A percentile compares a stretch with the other conserved stretches of the same genome.
Conservation (phyloP, 2,888 invertebrate genomes). For the Hyles lineata region DNA sequence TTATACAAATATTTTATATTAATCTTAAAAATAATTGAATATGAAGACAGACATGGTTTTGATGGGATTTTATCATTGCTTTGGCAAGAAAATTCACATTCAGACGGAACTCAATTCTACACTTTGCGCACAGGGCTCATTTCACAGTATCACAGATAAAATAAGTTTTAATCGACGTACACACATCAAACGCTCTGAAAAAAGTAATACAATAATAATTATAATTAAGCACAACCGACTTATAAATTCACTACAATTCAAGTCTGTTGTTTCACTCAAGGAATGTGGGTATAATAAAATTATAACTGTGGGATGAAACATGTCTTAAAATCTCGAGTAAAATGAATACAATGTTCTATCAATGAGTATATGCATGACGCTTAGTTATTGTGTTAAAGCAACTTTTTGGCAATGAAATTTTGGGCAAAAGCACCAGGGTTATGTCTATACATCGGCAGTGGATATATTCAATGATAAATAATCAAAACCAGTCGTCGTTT, state of each 20-base stretch:
- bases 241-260: not conserved
- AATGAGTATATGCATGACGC: not conserved
- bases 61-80: not conserved
- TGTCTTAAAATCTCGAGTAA: not conserved
- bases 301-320: not conserved
- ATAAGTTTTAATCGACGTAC: not conserved
- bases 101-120: not conserved
- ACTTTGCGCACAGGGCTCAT: not conserved
- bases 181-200: not conserved
- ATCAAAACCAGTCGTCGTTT: slow-evolving; percentile 38
- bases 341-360: too few relatives aligned
- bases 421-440: not conserved
- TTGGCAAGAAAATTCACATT: slow-evolving; percentile 18
- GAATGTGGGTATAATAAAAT: not conserved
- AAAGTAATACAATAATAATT: not conserved
- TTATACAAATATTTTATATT: slow-evolving; percentile 31
- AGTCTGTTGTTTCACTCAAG: not conserved
- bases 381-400: not conserved
- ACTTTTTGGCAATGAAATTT: not conserved
- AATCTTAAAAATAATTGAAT: slow-evolving; percentile 1
- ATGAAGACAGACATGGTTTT: slow-evolving; percentile 1
- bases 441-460: not conserved
- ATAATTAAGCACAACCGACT: not conserved
- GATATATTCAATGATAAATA: slow-evolving; percentile 25
- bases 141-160: slow-evolving; percentile 20